Percentiles rank a stretch among this genome's conserved stretches.
phyloP scores from a whole-genome alignment of 2,113 vertebrate species.

The Plectropomus leopardus region DNA sequence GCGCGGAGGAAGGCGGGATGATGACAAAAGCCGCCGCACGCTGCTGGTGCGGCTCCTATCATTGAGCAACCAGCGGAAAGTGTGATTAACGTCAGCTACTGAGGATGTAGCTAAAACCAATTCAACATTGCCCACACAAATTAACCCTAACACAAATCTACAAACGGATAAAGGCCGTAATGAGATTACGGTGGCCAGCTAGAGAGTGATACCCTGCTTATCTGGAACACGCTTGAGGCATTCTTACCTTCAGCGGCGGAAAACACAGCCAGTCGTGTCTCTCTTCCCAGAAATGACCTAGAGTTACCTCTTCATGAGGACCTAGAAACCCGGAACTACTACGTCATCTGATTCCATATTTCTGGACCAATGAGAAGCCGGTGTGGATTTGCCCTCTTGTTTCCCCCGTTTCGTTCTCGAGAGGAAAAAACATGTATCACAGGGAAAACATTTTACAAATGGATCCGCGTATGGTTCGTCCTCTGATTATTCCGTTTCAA shows the following conservation, averaged over 20 bases:
- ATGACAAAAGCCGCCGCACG: conserved; percentile 56
- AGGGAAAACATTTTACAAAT: too few relatives aligned
- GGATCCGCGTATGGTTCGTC: too few relatives aligned
- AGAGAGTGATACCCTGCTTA: conserved; percentile 47
- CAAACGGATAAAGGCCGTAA: conserved; percentile 43
- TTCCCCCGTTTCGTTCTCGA: background rate
- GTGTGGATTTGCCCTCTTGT: background rate
- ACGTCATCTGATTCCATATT: conserved; percentile 89
- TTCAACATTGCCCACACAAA: conserved; percentile 11
- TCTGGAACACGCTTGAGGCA: background rate
- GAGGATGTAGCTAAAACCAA: conserved; percentile 17
- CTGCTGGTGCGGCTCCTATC: background rate
- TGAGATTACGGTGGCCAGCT: conserved; percentile 25
- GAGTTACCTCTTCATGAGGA: conserved; percentile 81
- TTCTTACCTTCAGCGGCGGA: conserved; percentile 71
- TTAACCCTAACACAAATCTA: conserved; percentile 2
- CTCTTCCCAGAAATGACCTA: conserved; percentile 78
- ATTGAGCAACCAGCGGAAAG: conserved; percentile 11
- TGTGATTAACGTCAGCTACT: conserved; percentile 26
- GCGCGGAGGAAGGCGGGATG: conserved; percentile 1
- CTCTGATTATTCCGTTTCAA: too few relatives aligned
- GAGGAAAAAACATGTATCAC: too few relatives aligned
- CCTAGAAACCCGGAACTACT: conserved; percentile 75
- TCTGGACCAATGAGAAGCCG: conserved; percentile 79
- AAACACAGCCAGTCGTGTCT: conserved; percentile 4